Conservation (phyloP, 92 coral and sea anemone genomes). For the Muricea muricata region DNA sequence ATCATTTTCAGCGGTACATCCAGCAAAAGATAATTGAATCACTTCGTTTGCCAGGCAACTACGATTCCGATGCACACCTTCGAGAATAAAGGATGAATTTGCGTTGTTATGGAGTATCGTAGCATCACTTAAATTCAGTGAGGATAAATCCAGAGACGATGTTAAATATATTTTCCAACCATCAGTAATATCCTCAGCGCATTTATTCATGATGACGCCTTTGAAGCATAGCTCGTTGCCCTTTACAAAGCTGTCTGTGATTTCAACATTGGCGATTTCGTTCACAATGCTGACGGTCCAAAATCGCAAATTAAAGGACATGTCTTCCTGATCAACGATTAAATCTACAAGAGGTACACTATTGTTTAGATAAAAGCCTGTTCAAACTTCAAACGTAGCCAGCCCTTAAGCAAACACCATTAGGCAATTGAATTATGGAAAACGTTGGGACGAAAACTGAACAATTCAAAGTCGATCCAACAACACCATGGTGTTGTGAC, state of each 20-base stretch:
- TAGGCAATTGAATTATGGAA: too few species aligned
- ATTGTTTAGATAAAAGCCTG: too few species aligned
- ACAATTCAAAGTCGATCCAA: too few species aligned
- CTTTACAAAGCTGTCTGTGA: neutral
- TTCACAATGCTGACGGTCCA: constrained; percentile 19
- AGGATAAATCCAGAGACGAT: neutral
- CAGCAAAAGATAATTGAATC: neutral
- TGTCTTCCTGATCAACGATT: too few species aligned
- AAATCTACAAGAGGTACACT: too few species aligned
- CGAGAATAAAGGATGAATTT: neutral
- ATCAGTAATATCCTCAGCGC: constrained; percentile 43
- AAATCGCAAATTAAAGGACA: neutral
- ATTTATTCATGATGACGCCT: constrained; percentile 2
- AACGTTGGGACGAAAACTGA: too few species aligned
- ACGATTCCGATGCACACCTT: neutral
- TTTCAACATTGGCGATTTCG: constrained; percentile 26
- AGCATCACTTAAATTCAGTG: neutral
- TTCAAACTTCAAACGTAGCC: too few species aligned
- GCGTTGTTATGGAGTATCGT: neutral
- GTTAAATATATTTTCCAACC: constrained; percentile 26
- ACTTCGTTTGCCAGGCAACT: neutral
- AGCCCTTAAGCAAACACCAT: too few species aligned
- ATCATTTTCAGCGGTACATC: constrained; percentile 1
- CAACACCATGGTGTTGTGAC: too few species aligned
- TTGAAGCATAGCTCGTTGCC: neutral